phyloP scores from a whole-genome alignment of 2,797 vertebrate genomes.

The Clamator glandarius region DNA sequence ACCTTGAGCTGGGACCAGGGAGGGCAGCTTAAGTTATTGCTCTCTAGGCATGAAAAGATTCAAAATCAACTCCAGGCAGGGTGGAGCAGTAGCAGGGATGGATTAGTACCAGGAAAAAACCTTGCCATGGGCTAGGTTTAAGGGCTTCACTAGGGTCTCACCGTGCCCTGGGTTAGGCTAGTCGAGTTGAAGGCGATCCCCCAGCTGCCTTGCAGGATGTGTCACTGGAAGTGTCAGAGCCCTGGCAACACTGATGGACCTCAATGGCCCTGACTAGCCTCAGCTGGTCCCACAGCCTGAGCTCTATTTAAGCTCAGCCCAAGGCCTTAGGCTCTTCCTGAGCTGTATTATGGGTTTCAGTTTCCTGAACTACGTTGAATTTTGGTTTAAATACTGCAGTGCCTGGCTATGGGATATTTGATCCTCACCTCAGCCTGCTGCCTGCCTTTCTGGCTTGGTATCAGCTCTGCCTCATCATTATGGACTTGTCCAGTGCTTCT shows the following conservation, averaged over 20 bases:
- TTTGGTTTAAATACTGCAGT: background rate
- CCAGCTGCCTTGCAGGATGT: background rate
- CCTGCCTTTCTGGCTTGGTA: background rate
- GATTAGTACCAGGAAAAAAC: background rate
- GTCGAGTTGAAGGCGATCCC: background rate
- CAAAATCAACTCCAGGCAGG: background rate
- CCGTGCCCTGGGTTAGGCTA: background rate
- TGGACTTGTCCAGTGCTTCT: background rate
- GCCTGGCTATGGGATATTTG: background rate
- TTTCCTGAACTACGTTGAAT: background rate
- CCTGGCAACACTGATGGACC: background rate
- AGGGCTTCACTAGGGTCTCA: rapidly evolving
- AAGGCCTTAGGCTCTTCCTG: background rate
- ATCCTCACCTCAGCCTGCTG: background rate
- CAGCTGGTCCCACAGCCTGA: background rate
- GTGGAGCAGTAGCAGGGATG: background rate
- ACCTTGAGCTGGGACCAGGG: background rate
- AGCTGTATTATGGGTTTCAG: background rate
- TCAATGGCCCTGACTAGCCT: background rate
- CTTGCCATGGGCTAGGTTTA: background rate
- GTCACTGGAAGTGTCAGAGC: background rate
- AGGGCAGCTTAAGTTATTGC: background rate
- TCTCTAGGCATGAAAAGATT: background rate
- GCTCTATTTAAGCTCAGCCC: background rate
- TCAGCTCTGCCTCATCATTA: background rate